Base-by-base conservation (phyloP, 2,113 vertebrate species). In the Carassius gibelio region DNA sequence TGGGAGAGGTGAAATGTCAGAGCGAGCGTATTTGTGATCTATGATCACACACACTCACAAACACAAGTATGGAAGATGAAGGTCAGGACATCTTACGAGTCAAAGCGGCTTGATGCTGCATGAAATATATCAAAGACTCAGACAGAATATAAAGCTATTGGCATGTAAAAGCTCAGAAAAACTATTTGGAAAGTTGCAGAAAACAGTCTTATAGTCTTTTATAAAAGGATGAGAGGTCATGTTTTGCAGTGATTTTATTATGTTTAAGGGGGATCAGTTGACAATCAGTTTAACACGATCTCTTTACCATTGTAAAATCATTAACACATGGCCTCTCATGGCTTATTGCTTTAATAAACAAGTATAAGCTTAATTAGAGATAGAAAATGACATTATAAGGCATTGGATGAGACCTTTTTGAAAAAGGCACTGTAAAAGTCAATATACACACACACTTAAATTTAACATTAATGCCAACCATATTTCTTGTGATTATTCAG, bases 1-100 rank as follows among this genome's bases (percentile, higher is more conserved):
- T 26, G 36, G 59, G 75, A 61, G 76, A 79, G 19, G 21, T 61
- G 76, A 59, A 23, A 38, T 61, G 76, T 79, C 57, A 38, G 30
- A 59, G 75, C 36, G 36, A 7, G 21, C 13, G 8, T 45, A 59
- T 59, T 59, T 59, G 34, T 76, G 75, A 76, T 55, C 45, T 55
- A 52, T 34, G 77, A 80, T 64, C 30, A 21, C 52, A 78, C 26
- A 78, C 26, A 8, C 2, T 62, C 26, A 36, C 34, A 30, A 36
- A 84, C 82, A 66, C 57, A 23, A 21, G 71, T 59, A 15, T 17
- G 17, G 21, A 74, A 57, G 21, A 55, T 30, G 9, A 79, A 79
- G 55, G 34, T 23, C 55, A 61, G 8, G 21, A 78, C 52, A 36
- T 61, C 34, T 17, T 14, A 14, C 10, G 2, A 38, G 19, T 75